Evolutionary conservation across 1,140 invertebrate genomes (phyloP).

Genomic region (Harlomillsia oculata): DNA sequence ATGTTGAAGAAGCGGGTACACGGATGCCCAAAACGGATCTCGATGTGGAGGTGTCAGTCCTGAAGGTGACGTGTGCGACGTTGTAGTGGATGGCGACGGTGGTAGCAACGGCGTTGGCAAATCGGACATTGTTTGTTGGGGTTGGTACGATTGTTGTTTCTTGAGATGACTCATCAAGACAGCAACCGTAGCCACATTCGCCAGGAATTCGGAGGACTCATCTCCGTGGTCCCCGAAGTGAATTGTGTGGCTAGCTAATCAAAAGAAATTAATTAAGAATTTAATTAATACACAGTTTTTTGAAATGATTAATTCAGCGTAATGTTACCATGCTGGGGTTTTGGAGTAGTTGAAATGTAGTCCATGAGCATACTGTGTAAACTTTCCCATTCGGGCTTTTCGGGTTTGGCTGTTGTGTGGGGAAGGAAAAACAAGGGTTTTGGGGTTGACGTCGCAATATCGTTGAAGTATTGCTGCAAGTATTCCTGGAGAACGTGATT

Average conservation of each 20-base stretch:
- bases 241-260: slow-evolving; percentile 16
- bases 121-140: neutral
- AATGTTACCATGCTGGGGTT: neutral
- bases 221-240: slow-evolving; percentile 5
- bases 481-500: no score
- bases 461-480: no score
- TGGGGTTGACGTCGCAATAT: no score
- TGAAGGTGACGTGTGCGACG: neutral
- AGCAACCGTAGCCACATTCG: slow-evolving; percentile 25
- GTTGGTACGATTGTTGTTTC: slow-evolving; percentile 1
- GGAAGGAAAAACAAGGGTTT: no score
- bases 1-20: slow-evolving; percentile 19
- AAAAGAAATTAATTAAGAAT: no score
- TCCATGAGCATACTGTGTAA: no score
- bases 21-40: slow-evolving; percentile 13
- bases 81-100: neutral
- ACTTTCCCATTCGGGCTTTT: no score
- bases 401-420: no score
- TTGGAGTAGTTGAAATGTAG: neutral
- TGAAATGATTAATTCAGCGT: neutral
- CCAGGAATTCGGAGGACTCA: slow-evolving; percentile 11
- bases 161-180: slow-evolving; percentile 21
- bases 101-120: neutral
- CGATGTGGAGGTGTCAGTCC: slow-evolving; percentile 17
- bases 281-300: no score